A percentile compares a stretch with the other conserved stretches of the same genome.
Conservation (phyloP, 2,113 vertebrate species). For the Tragelaphus strepsiceros region DNA sequence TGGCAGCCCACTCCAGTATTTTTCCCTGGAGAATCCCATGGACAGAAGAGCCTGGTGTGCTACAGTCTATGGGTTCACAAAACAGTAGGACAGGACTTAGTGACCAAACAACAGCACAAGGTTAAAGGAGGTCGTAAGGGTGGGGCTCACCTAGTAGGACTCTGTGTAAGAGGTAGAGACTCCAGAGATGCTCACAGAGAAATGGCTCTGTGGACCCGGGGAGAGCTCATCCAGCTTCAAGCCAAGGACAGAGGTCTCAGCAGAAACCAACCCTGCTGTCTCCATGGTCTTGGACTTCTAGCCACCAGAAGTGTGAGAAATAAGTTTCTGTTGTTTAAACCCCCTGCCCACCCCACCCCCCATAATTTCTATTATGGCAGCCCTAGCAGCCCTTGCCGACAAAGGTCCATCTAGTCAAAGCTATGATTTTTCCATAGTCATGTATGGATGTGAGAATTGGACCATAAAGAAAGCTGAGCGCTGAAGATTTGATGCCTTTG, state of each 20-base stretch:
- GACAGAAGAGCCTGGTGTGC: not conserved
- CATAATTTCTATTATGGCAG: not conserved
- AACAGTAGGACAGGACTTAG: not conserved
- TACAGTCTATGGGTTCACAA: not conserved
- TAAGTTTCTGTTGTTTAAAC: not conserved
- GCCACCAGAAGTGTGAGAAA: not conserved
- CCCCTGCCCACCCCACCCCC: too few species aligned
- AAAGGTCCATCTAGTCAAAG: too few species aligned
- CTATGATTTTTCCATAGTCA: too few species aligned
- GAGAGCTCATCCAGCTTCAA: not conserved
- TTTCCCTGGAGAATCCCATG: not conserved
- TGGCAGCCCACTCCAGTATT: not conserved
- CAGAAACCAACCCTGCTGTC: not conserved
- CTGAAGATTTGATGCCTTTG: not conserved
- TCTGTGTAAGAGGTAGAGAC: not conserved
- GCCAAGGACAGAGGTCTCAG: not conserved
- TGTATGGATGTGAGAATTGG: not conserved
- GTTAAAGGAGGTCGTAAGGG: not conserved
- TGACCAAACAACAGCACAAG: not conserved
- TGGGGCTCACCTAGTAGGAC: not conserved
- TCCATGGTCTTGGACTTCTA: not conserved
- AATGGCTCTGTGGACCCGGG: not conserved
- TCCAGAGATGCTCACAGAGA: not conserved
- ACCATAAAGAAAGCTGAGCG: not conserved
- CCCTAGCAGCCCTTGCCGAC: too few species aligned